Conservation (phyloP, 2,797 vertebrate species). For the Nannoperca obscura region DNA sequence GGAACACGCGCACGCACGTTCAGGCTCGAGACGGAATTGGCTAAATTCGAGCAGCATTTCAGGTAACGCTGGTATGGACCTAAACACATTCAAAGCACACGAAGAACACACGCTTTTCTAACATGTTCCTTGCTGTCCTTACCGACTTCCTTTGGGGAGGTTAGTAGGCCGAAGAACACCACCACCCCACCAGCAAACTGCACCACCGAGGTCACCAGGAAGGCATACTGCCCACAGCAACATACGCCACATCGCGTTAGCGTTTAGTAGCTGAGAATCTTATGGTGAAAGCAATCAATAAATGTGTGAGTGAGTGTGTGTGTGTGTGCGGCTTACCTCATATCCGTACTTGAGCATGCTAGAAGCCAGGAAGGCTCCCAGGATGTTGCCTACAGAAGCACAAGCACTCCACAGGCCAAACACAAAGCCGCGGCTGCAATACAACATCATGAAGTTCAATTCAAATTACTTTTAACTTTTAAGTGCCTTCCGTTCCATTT, state of each 20-base stretch:
- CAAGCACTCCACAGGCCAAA: conserved; percentile 98
- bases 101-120: neutral
- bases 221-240: conserved; percentile 89
- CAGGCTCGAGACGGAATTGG: neutral
- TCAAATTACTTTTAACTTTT: neutral
- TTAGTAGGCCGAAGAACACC: conserved; percentile 95
- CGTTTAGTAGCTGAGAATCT: neutral
- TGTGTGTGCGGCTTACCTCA: conserved; percentile 84
- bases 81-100: neutral
- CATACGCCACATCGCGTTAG: conserved; percentile 14
- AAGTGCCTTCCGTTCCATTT: neutral
- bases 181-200: conserved; percentile 96
- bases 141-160: conserved; percentile 96
- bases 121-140: conserved; percentile 69
- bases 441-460: neutral
- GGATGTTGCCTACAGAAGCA: conserved; percentile 97
- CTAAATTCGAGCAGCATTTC: neutral
- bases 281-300: fast-evolving
- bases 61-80: neutral
- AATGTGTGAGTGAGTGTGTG: conserved; percentile 11
- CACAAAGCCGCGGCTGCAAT: conserved; percentile 90
- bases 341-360: conserved; percentile 96
- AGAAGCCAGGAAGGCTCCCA: conserved; percentile 95
- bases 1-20: conserved; percentile 26
- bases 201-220: conserved; percentile 95